Base-by-base conservation (phyloP, 2,888 invertebrate genomes). In the Phymatocera aterrima region DNA sequence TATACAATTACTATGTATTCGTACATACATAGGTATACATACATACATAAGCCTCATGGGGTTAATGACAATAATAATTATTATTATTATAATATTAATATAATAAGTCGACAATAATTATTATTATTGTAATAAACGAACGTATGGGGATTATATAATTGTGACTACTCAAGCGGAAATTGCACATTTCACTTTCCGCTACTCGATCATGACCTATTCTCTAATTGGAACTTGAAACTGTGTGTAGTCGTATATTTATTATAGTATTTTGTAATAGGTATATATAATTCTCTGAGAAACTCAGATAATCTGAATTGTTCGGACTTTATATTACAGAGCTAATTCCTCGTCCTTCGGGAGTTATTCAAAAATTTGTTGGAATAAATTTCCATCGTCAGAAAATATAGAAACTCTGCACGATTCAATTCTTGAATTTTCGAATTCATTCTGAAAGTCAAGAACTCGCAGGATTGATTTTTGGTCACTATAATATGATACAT, bases 21-120 rank as follows among this genome's bases (percentile, higher is more conserved):
- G 24, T 60, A 60, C 60, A 64, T 64, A 6, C 15, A 37, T 37
- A 37, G 5, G 24, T 60, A 31, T 3, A 34, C 15, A 34, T 61
- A 61, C 34, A 65, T 43, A 40, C 8, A 15, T 83, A 84, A 82
- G 82, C 31, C 82, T 85, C 84, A 84, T 84, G 82, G 85, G 82
- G 82, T 83, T 84, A 84, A 82, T 79, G 54, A 85, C 82, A 83
- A 84, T 82, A 84, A 86, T 70, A 48, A 51, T 72, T 18, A 68
- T 68, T 43, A 68, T 68, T 6, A 68, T 43, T n/a, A 68, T 15
- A 21, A 68, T 51, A 51, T 6, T 51, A 51, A 40, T 40, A 8
- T n/a, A 40, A 40, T 40, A 40, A 40, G 4, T 60, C 28, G 8
- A 60, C 28, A 72, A 18, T 31, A 51, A 34, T 72, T 51, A 51